phyloP scores from a whole-genome alignment of 1,140 invertebrate species.

The Oncopodura yosiiana region DNA sequence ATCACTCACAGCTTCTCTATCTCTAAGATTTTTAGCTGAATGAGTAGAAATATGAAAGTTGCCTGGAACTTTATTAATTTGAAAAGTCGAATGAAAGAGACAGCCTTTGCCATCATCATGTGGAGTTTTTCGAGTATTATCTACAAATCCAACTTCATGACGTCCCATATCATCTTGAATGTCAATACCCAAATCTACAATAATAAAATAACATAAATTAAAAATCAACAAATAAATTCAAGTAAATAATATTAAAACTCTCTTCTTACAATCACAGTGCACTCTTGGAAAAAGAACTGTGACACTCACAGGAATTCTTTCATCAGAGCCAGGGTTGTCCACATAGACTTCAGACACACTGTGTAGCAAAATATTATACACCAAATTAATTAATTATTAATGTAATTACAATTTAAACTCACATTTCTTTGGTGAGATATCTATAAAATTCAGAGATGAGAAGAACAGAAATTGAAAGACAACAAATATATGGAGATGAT shows the following conservation, averaged over 20 bases:
- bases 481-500: slow-evolving; percentile 50
- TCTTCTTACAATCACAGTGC: slow-evolving; percentile 46
- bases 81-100: slow-evolving; percentile 48
- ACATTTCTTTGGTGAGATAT: slow-evolving; percentile 51
- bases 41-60: slow-evolving; percentile 58
- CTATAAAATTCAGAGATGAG: slow-evolving; percentile 48
- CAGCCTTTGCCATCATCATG: slow-evolving; percentile 44
- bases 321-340: slow-evolving; percentile 46
- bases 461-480: slow-evolving; percentile 47
- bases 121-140: slow-evolving; percentile 48
- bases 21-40: slow-evolving; percentile 46
- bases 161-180: slow-evolving; percentile 56
- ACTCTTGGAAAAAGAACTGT: slow-evolving; percentile 47
- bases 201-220: background rate
- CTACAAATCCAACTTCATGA: slow-evolving; percentile 55
- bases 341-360: slow-evolving; percentile 48
- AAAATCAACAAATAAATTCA: background rate
- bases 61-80: slow-evolving; percentile 51
- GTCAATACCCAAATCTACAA: slow-evolving; percentile 49
- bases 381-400: slow-evolving; percentile 2
- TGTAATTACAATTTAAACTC: slow-evolving; percentile 36
- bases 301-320: slow-evolving; percentile 47
- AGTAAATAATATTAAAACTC: slow-evolving; percentile 5
- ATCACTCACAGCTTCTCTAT: slow-evolving; percentile 44
- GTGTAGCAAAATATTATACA: background rate